Conservation (phyloP, 2,797 vertebrate species). For the Eupleurogrammus muticus region DNA sequence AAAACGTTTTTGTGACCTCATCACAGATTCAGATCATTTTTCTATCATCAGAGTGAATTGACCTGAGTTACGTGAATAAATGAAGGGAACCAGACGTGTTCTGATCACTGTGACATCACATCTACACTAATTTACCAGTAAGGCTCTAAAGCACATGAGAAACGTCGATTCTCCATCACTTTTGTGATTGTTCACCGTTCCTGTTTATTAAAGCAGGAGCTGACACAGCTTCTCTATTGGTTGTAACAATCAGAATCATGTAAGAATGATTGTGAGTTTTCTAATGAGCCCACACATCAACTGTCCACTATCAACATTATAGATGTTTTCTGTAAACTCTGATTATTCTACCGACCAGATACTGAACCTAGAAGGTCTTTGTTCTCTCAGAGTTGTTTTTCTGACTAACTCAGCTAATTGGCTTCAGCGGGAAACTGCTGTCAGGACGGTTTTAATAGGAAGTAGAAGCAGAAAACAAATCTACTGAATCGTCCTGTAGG, state of each 20-base stretch:
- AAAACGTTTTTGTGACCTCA: too few relatives aligned
- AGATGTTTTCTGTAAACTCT: not conserved
- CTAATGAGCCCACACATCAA: too few relatives aligned
- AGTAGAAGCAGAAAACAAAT: slow-evolving; percentile 60
- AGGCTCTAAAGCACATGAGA: too few relatives aligned
- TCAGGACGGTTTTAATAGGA: slow-evolving; percentile 67
- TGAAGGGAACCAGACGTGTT: too few relatives aligned
- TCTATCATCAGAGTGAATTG: too few relatives aligned
- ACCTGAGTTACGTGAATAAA: too few relatives aligned
- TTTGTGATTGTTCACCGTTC: not conserved
- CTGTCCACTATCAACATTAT: not conserved
- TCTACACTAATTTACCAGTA: too few relatives aligned
- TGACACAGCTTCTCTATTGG: not conserved
- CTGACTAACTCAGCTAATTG: slow-evolving; percentile 58
- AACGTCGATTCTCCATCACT: too few relatives aligned
- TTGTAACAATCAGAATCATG: not conserved
- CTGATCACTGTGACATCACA: too few relatives aligned
- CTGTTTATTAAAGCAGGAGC: not conserved
- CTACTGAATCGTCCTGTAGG: slow-evolving; percentile 51
- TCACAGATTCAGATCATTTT: too few relatives aligned
- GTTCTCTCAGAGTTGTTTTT: slow-evolving; percentile 46
- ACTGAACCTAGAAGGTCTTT: slow-evolving; percentile 26
- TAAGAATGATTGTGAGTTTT: not conserved
- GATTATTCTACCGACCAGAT: not conserved
- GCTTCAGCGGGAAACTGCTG: slow-evolving; percentile 62